Evolutionary conservation across 2,888 invertebrate genomes (phyloP), one percentile per base, ranked within the genome.

Genomic region (Leptopilina syphax): DNA sequence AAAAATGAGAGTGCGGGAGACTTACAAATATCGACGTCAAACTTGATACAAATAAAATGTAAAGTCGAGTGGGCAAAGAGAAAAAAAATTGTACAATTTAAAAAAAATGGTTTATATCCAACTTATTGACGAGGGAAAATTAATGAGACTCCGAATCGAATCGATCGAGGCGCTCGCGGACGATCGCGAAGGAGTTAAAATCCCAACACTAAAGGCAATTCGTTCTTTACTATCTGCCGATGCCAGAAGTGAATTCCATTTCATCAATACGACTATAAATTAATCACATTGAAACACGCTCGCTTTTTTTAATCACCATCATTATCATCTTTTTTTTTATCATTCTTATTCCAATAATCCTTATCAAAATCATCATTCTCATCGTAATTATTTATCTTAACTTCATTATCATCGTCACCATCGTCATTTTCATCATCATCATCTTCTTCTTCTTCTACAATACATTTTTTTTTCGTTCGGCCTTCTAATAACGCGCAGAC

Each of bases 141-240:
- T 80, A 76, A 76, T 79, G 80, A 79, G 83, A 86, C 84, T 79
- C 84, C 83, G 83, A 85, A 85, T 85, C 87, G 86, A 84, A 86
- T 86, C 84, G 85, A 86, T 82, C 81, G 81, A 83, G 76, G 82
- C 80, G 84, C 84, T 85, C 85, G 86, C 82, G 79, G 82, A 85
- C 80, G 80, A 83, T 80, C 84, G 84, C 85, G 80, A 80, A 85
- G 78, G 82, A 85, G 81, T 81, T 83, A 85, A 87, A 87, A 86
- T 84, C 85, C 34, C 85, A 84, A 87, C 87, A 86, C 84, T 85
- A 86, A 87, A 88, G 88, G 87, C 86, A 85, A 86, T 83, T 82
- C 80, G 82, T 85, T 84, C 83, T 84, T 44, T 84, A 84, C 83
- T 65, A 79, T 60, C 80, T 80, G 76, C 80, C 80, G 80, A 84